These are phyloP conservation scores for Columbina picui DNA, from an alignment of 2,113 vertebrate genomes.

Conservation along the genomic window DNA sequence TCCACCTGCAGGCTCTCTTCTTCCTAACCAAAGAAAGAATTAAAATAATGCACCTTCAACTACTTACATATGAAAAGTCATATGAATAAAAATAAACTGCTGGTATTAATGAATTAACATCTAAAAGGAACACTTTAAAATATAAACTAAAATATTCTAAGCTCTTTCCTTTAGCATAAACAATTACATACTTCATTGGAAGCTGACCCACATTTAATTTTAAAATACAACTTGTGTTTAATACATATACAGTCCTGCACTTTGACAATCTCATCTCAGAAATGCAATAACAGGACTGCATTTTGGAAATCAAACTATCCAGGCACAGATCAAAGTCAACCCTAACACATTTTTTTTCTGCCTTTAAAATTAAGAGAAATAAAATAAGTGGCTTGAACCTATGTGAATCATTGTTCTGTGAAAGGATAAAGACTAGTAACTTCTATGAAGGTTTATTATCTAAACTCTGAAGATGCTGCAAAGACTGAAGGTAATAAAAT, in stretches of 20 bases:
- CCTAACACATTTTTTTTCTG: neutral
- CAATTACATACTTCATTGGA: conserved; percentile 19
- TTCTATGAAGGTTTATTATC: conserved; percentile 71
- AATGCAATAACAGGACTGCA: neutral
- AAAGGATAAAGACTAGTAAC: conserved; percentile 59
- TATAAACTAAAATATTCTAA: conserved; percentile 54
- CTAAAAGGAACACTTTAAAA: conserved; percentile 50
- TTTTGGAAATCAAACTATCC: neutral
- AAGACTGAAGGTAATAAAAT: conserved; percentile 72
- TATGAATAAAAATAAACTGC: conserved; percentile 58
- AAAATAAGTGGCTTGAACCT: conserved; percentile 23
- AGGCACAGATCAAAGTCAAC: neutral
- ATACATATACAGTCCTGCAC: neutral
- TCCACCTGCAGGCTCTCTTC: conserved; percentile 55
- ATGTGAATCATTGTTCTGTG: conserved; percentile 57
- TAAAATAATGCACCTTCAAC: conserved; percentile 49
- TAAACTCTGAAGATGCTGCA: conserved; percentile 63
- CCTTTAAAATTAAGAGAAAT: conserved; percentile 56
- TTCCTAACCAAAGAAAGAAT: conserved; percentile 44
- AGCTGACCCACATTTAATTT: conserved; percentile 46
- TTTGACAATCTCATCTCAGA: neutral
- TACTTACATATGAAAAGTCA: conserved; percentile 58
- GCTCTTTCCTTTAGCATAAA: conserved; percentile 42
- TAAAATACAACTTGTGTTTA: neutral
- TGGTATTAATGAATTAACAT: conserved; percentile 65